Conservation (phyloP, 2,113 vertebrate species). For the human (Homo sapiens) region GRCh38 chr3:80165501-80166000, state of each 20-base stretch:
- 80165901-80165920: slow-evolving; percentile 87
- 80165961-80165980: slow-evolving; percentile 87
- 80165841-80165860: slow-evolving; percentile 88
- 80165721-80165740: slow-evolving; percentile 77
- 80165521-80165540: slow-evolving; percentile 52
- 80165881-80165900: slow-evolving; percentile 84
- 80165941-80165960: slow-evolving; percentile 88
- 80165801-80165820: slow-evolving; percentile 72
- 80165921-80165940: slow-evolving; percentile 83
- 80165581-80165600: neutral
- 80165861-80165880: slow-evolving; percentile 84
- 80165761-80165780: slow-evolving; percentile 79
- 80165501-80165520: slow-evolving; percentile 15
- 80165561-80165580: neutral
- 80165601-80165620: neutral
- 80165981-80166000: slow-evolving; percentile 86
- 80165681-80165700: slow-evolving; percentile 68
- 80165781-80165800: slow-evolving; percentile 85
- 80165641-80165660: neutral
- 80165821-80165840: slow-evolving; percentile 82
- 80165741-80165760: slow-evolving; percentile 71
- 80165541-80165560: slow-evolving; percentile 19
- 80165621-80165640: slow-evolving; percentile 1
- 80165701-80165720: slow-evolving; percentile 41
- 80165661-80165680: neutral